Evolutionary conservation across 2,888 invertebrate species (phyloP).

Genomic region (Rhogogaster chlorosoma): DNA sequence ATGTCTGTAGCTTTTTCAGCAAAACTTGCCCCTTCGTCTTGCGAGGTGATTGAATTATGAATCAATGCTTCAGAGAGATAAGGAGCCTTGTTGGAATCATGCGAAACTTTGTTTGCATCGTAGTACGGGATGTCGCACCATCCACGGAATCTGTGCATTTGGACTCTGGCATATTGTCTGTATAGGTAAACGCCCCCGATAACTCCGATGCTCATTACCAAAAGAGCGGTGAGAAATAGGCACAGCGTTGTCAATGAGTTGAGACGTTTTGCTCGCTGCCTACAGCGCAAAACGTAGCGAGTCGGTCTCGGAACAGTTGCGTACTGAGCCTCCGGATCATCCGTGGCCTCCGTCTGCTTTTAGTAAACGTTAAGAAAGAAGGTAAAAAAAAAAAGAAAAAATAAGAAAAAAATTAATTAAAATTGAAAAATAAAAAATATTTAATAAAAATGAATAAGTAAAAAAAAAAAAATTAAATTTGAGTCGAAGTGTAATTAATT

Average conservation of each 20-base stretch:
- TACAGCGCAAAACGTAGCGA: constrained; percentile 76
- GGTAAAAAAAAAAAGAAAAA: not conserved
- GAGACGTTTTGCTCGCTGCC: constrained; percentile 79
- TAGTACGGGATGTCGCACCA: constrained; percentile 85
- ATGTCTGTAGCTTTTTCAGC: constrained; percentile 57
- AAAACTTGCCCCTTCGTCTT: constrained; percentile 67
- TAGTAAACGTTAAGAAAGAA: not conserved
- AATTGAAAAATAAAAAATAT: not conserved
- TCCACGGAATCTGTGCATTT: constrained; percentile 83
- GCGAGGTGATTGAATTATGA: constrained; percentile 47
- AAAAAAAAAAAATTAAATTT: not conserved
- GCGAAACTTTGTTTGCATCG: constrained; percentile 50
- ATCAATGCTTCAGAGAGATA: constrained; percentile 20
- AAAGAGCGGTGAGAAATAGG: constrained; percentile 85
- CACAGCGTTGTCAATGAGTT: constrained; percentile 84
- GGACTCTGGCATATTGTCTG: constrained; percentile 84
- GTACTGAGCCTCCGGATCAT: constrained; percentile 78
- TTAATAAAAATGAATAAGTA: not conserved
- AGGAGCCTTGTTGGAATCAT: constrained; percentile 51
- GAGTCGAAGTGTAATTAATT: not conserved
- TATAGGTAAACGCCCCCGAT: constrained; percentile 88
- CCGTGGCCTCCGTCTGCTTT: constrained; percentile 70
- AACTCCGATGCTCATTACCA: constrained; percentile 85
- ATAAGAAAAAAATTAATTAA: not conserved
- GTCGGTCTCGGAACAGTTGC: constrained; percentile 65